These are phyloP conservation scores for Eupithecia abbreviata DNA, from an alignment of 2,888 invertebrate species.

Conservation along the genomic window DNA sequence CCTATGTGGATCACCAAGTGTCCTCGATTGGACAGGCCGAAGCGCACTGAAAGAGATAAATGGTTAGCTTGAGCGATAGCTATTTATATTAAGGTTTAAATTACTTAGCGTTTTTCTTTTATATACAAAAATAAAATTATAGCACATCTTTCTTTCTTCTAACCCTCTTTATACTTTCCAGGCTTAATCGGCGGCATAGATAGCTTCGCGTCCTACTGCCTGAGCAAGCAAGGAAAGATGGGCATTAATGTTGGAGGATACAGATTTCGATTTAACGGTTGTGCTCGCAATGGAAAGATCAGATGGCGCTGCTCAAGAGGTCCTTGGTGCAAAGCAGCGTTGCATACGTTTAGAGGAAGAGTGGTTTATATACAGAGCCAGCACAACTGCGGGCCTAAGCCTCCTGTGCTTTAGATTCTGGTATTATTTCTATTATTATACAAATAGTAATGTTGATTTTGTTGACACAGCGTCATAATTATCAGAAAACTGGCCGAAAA, in stretches of 20 bases:
- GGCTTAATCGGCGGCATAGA: constrained; percentile 75
- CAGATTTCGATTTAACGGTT: constrained; percentile 77
- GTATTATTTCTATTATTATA: not conserved
- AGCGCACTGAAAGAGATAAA: constrained; percentile 61
- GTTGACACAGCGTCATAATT: not conserved
- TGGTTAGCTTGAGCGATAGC: not conserved
- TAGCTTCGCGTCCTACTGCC: constrained; percentile 77
- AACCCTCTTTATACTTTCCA: constrained; percentile 42
- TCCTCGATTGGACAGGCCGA: constrained; percentile 72
- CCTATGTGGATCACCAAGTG: constrained; percentile 68
- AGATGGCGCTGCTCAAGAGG: constrained; percentile 79
- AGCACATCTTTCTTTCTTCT: not conserved
- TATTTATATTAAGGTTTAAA: too few species aligned
- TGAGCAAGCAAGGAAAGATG: constrained; percentile 81
- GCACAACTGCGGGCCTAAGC: constrained; percentile 78
- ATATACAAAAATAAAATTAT: not conserved
- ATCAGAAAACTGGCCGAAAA: not conserved
- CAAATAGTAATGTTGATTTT: not conserved
- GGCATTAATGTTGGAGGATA: constrained; percentile 79
- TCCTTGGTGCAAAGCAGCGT: constrained; percentile 79
- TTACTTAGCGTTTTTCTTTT: not conserved
- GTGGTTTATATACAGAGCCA: constrained; percentile 78
- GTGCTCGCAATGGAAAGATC: constrained; percentile 77
- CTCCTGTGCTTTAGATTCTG: constrained; percentile 49
- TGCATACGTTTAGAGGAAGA: constrained; percentile 75